These are phyloP conservation scores for Phanerotoma sp. DNA, from an alignment of 2,888 invertebrate genomes.

Conservation along the genomic window DNA sequence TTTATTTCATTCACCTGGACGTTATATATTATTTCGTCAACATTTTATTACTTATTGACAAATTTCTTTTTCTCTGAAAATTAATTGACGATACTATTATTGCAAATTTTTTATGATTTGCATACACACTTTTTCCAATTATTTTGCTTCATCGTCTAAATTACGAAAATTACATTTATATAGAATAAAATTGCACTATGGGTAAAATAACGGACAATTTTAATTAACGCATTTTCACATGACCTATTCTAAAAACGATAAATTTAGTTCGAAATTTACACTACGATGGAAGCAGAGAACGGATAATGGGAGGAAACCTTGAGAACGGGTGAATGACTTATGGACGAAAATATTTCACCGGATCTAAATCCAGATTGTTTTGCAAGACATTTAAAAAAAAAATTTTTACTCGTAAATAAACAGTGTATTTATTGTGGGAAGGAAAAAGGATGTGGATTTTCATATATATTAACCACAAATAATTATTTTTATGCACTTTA, in stretches of 20 bases:
- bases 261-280: constrained; percentile 8
- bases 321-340: not conserved
- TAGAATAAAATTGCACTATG: not conserved
- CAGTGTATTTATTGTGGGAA: not conserved
- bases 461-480: too few species aligned
- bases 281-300: constrained; percentile 1
- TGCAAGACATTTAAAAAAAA: not conserved
- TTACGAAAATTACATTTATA: not conserved
- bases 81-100: not conserved
- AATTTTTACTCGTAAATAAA: too few species aligned
- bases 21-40: constrained; percentile 50
- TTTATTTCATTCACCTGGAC: too few species aligned
- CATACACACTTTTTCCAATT: too few species aligned
- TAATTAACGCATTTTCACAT: constrained; percentile 1
- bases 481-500: not conserved
- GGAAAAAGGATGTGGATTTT: too few species aligned
- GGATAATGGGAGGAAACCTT: constrained; percentile 6
- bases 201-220: not conserved
- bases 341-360: not conserved
- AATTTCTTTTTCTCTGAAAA: constrained; percentile 35
- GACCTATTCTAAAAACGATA: constrained; percentile 15
- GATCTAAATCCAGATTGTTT: too few species aligned
- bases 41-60: constrained; percentile 38
- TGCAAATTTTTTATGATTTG: not conserved
- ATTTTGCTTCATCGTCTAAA: too few species aligned